phyloP scores from a whole-genome alignment of 2,113 vertebrate genomes.

The Mixornis gularis region DNA sequence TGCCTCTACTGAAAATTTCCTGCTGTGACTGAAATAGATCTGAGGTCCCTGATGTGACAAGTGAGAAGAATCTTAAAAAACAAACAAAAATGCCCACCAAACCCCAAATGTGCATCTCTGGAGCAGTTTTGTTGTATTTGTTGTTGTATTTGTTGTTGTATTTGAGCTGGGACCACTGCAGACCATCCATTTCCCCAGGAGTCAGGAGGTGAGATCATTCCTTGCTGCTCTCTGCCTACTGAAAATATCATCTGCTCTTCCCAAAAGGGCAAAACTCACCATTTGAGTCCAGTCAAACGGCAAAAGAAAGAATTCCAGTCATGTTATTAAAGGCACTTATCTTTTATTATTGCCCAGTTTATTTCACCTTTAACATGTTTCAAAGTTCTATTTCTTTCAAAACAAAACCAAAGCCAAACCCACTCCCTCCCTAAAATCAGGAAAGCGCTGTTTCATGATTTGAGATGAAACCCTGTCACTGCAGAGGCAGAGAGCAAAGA shows the following conservation, averaged over 20 bases:
- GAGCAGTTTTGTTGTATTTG: neutral
- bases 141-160: neutral
- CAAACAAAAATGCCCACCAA: neutral
- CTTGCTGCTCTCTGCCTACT: neutral
- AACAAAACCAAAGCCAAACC: neutral
- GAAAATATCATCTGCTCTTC: neutral
- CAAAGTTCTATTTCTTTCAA: neutral
- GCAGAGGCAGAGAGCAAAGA: neutral
- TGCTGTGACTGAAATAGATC: neutral
- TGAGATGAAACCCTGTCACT: rapidly evolving
- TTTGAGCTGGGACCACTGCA: neutral
- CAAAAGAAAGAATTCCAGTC: neutral
- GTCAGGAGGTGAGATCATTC: neutral
- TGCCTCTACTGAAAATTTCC: neutral
- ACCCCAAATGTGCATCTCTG: neutral
- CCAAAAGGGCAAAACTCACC: neutral
- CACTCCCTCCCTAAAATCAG: neutral
- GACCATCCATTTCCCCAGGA: neutral
- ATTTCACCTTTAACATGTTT: neutral
- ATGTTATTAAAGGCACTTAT: neutral
- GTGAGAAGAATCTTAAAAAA: neutral
- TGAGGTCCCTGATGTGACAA: neutral
- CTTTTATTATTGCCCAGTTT: neutral
- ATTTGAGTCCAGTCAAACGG: neutral
- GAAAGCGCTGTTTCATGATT: rapidly evolving